Conservation (phyloP, 35 echinoderm and acorn worm species). For the Holothuria glaberrima region DNA sequence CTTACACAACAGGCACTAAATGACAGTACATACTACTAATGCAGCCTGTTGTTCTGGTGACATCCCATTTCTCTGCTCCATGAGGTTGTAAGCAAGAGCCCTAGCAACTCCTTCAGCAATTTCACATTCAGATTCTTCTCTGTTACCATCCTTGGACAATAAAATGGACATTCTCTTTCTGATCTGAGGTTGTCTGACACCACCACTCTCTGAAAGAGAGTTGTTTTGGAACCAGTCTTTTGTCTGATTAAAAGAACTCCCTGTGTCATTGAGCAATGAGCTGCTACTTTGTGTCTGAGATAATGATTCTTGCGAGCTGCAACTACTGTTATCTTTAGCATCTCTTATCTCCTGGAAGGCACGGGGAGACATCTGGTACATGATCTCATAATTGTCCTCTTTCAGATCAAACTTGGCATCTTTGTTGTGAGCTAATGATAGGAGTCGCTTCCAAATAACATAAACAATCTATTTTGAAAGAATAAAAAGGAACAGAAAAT, state of each 20-base stretch:
- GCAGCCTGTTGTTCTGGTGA: slow-evolving; percentile 37
- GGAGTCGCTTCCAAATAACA: slow-evolving; percentile 41
- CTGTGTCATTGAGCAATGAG: background rate
- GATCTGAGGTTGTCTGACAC: background rate
- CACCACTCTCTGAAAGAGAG: slow-evolving; percentile 1
- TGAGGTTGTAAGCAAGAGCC: slow-evolving; percentile 14
- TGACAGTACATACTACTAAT: background rate
- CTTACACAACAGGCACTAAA: background rate
- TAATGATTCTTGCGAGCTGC: slow-evolving; percentile 4
- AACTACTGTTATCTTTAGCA: background rate
- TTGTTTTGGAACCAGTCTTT: too few species aligned
- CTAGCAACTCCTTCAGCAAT: slow-evolving; percentile 38
- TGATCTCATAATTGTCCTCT: slow-evolving; percentile 45
- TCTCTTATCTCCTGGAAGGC: slow-evolving; percentile 51
- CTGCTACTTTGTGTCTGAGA: background rate
- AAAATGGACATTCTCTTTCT: slow-evolving; percentile 42
- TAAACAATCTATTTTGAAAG: slow-evolving; percentile 25
- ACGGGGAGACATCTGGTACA: slow-evolving; percentile 40
- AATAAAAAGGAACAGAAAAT: background rate
- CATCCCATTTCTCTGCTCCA: slow-evolving; percentile 19
- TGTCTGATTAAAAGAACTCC: background rate
- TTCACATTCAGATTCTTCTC: slow-evolving; percentile 21
- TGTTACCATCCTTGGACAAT: slow-evolving; percentile 42
- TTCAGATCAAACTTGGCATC: slow-evolving; percentile 29
- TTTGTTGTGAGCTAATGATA: slow-evolving; percentile 18